Conservation (phyloP, 2,888 invertebrate species). For the Sarcophaga caerulescens region DNA sequence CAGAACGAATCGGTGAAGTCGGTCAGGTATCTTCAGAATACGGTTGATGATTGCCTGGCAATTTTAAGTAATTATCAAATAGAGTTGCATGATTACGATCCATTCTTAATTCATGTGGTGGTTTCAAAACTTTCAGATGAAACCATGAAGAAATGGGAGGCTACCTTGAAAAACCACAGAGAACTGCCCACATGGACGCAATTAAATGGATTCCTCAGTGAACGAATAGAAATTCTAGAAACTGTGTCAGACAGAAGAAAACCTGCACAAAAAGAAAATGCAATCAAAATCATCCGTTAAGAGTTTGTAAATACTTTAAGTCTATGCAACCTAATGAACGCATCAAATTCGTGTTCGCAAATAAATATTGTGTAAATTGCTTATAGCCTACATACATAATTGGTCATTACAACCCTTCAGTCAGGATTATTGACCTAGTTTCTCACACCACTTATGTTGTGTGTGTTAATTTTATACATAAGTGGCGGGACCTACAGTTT, state of each 20-base stretch:
- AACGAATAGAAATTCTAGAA: slow-evolving; percentile 16
- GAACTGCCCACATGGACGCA: slow-evolving; percentile 11
- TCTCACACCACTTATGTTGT: no score
- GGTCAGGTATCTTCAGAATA: not conserved
- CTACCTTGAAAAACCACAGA: not conserved
- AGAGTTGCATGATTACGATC: no score
- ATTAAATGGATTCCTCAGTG: not conserved
- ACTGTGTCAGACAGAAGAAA: slow-evolving; percentile 1
- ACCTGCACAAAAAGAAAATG: not conserved
- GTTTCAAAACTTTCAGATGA: slow-evolving; percentile 15
- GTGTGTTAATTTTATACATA: no score
- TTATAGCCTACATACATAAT: not conserved
- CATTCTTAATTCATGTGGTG: not conserved
- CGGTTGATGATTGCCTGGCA: not conserved
- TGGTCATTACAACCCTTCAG: no score
- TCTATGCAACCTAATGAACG: not conserved
- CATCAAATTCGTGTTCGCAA: slow-evolving; percentile 10
- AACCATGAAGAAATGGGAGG: slow-evolving; percentile 14
- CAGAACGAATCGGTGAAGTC: not conserved
- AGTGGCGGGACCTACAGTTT: no score
- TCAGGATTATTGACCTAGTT: no score
- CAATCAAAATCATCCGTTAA: slow-evolving; percentile 13
- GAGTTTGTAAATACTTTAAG: slow-evolving; percentile 18
- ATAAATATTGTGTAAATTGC: slow-evolving; percentile 33
- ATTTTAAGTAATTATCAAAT: not conserved